These are phyloP conservation scores for Xyrichtys novacula DNA, from an alignment of 2,797 vertebrate species.

Conservation along the genomic window DNA sequence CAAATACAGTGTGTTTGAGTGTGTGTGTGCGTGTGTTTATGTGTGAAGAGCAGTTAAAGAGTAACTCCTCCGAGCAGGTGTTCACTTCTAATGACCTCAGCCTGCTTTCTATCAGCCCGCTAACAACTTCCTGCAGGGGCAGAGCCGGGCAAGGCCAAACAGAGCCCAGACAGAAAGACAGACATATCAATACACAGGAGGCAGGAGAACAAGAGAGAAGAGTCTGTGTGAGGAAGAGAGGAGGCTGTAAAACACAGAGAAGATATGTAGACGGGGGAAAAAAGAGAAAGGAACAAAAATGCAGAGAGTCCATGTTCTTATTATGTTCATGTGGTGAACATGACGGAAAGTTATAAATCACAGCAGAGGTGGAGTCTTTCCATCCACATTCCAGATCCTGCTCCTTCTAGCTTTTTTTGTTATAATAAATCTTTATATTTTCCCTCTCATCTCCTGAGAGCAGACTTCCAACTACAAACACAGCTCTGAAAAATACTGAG, in stretches of 20 bases:
- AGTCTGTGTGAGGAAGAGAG: conserved; percentile 6
- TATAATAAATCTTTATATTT: conserved; percentile 3
- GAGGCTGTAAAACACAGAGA: conserved; percentile 30
- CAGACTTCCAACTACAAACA: conserved; percentile 10
- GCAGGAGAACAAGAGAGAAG: conserved; percentile 25
- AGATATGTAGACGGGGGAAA: conserved; percentile 13
- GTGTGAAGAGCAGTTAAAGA: conserved; percentile 79
- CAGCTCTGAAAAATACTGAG: conserved; percentile 2
- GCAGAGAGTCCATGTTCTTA: conserved; percentile 39
- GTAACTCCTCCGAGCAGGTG: conserved; percentile 83
- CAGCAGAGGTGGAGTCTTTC: conserved; percentile 21
- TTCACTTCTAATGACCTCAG: conserved; percentile 79
- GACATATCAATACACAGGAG: conserved; percentile 55
- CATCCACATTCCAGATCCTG: conserved; percentile 27
- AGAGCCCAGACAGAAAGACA: conserved; percentile 63
- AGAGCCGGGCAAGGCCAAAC: conserved; percentile 74
- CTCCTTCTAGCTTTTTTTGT: background rate
- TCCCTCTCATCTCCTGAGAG: conserved; percentile 12
- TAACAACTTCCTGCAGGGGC: conserved; percentile 80
- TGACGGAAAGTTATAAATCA: conserved; percentile 50
- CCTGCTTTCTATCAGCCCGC: conserved; percentile 76
- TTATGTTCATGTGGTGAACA: conserved; percentile 45
- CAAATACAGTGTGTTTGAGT: conserved; percentile 66
- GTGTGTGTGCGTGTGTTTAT: conserved; percentile 51
- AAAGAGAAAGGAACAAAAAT: conserved; percentile 12